Evolutionary conservation across 1,140 invertebrate species (phyloP), one percentile per base, ranked within the genome.

Genomic region (Neocloeon triangulifer): DNA sequence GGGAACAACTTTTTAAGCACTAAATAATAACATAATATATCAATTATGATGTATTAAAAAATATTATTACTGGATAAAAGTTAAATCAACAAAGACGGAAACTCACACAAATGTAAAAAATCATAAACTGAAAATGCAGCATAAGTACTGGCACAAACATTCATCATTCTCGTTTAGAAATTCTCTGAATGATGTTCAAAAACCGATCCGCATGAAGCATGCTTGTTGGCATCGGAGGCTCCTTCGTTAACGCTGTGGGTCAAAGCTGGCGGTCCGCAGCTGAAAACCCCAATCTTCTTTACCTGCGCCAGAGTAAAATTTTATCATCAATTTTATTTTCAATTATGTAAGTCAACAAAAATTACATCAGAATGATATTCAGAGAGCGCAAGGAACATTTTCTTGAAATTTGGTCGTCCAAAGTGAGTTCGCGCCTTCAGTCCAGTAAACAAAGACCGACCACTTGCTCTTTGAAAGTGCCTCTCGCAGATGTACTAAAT

Each of bases 401-500:
- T 37, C 22, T 37, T 25, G 41, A 66, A 63, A 37, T 56, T 49
- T 1, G 62, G 64, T 35, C 59, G 41, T 19, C 61, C 60, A 48
- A 66, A 67, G 47, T 67, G 62, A 4, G 64, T 67, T 12, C 57
- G 50, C 16, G 64, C 59, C 33, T 46, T 50, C 15, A 67, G 43
- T 26, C 62, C 62, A 14, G 62, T 66, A 41, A 67, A 66, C n/a
- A 67, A 39, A 19, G 62, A 66, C 19, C 53, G 55, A 18, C 55
- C 51, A 5, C 50, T 56, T 10, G 62, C 44, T 42, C 52, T 51
- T 42, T 66, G 61, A 41, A 64, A 66, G 43, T 66, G 58, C 25
- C 56, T 42, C 42, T 66, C 63, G 33, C 59, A 64, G 10, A 66
- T 58, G 34, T 66, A 66, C 53, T 61, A 36, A n/a, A n/a, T n/a